These are phyloP conservation scores for Meles meles DNA, from an alignment of 2,113 vertebrate species.

Conservation along the genomic window DNA sequence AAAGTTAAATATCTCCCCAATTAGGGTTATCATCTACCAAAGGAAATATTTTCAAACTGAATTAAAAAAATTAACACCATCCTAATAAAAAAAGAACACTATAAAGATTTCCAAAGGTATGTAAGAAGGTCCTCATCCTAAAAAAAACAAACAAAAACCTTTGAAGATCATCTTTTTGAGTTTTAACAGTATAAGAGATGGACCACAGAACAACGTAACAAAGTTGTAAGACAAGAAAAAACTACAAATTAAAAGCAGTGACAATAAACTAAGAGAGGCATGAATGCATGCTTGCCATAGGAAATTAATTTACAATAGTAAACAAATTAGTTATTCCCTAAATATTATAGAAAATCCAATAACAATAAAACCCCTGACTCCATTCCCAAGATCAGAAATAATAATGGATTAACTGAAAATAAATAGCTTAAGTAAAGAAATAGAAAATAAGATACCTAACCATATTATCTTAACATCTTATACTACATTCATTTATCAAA, in stretches of 20 bases:
- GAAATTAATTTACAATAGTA: background rate
- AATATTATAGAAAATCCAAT: background rate
- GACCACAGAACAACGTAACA: background rate
- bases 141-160: background rate
- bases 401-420: conserved; percentile 15
- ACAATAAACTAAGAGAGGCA: background rate
- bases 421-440: background rate
- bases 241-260: background rate
- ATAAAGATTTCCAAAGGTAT: background rate
- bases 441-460: background rate
- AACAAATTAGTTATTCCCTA: conserved; percentile 3
- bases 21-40: background rate
- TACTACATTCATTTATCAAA: background rate
- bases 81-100: background rate
- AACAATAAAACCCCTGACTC: background rate
- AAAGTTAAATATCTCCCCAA: background rate
- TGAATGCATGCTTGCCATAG: background rate
- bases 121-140: background rate
- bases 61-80: background rate
- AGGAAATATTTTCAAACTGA: background rate
- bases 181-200: background rate
- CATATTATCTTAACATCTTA: background rate
- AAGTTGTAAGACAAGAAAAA: conserved; percentile 12
- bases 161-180: background rate
- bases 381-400: background rate